Percentiles rank a stretch among this genome's conserved stretches.
phyloP scores from a whole-genome alignment of 2,888 invertebrate genomes.

The Micropterix aruncella region DNA sequence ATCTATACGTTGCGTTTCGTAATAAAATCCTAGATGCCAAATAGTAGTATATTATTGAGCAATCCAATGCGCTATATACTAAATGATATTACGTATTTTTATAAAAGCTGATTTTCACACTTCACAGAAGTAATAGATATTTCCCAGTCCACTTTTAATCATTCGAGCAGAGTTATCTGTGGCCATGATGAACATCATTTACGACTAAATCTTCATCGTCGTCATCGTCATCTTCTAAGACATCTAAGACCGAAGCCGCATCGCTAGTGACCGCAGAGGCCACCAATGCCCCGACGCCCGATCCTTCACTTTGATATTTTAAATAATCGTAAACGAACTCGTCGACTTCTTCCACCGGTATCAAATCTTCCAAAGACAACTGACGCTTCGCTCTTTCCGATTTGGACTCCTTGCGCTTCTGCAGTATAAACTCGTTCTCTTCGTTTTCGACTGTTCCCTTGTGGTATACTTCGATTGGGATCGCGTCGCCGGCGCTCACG shows the following conservation, averaged over 20 bases:
- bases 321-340: conserved; percentile 28
- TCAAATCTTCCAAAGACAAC: conserved; percentile 27
- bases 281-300: conserved; percentile 26
- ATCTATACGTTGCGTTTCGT: too few species aligned
- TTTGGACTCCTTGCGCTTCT: conserved; percentile 4
- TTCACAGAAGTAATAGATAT: background rate
- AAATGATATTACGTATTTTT: too few species aligned
- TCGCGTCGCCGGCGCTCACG: conserved; percentile 36
- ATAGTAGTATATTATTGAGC: too few species aligned
- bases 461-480: conserved; percentile 39
- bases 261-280: conserved; percentile 28
- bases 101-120: too few species aligned
- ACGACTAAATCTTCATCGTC: conserved; percentile 14
- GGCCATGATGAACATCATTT: background rate
- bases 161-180: background rate
- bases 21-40: too few species aligned
- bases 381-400: conserved; percentile 18
- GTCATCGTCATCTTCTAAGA: conserved; percentile 19
- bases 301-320: conserved; percentile 26
- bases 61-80: too few species aligned
- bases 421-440: conserved; percentile 10
- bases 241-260: conserved; percentile 18
- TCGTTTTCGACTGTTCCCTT: conserved; percentile 46
- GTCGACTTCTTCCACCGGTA: conserved; percentile 31
- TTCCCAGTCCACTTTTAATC: background rate